Percentiles rank a stretch among this genome's conserved stretches.
Evolutionary conservation across 2,797 vertebrate species (phyloP).

Genomic region (Capromys pilorides): DNA sequence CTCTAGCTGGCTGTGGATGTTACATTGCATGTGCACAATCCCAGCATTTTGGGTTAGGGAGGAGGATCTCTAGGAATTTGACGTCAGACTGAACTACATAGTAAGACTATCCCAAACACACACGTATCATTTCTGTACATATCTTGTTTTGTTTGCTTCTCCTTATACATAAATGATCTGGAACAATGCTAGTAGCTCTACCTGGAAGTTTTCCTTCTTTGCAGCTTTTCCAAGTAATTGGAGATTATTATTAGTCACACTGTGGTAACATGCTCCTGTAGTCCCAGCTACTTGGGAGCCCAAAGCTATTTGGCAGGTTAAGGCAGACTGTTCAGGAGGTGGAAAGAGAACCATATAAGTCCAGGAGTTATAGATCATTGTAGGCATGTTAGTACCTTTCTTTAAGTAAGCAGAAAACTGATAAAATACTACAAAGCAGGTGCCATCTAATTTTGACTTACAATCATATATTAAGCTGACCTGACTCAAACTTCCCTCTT

Average conservation of each 20-base stretch:
- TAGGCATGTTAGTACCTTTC: neutral
- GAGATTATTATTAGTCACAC: neutral
- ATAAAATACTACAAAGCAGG: neutral
- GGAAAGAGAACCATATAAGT: neutral
- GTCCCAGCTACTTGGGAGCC: too few relatives aligned
- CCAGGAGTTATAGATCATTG: neutral
- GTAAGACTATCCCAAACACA: neutral
- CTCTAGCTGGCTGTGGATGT: neutral
- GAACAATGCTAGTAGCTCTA: neutral
- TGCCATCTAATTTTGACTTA: constrained; percentile 1
- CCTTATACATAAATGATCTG: constrained; percentile 27
- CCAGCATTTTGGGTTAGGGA: neutral
- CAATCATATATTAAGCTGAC: neutral
- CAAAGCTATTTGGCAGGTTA: neutral
- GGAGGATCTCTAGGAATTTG: neutral
- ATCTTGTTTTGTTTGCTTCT: neutral
- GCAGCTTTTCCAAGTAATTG: constrained; percentile 9
- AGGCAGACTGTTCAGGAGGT: neutral
- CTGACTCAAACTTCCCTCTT: constrained; percentile 17
- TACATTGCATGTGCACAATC: neutral
- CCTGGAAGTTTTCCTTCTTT: constrained; percentile 22
- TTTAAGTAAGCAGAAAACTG: neutral
- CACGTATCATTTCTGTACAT: neutral
- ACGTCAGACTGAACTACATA: too few relatives aligned
- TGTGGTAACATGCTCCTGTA: neutral